A percentile compares a stretch with the other conserved stretches of the same genome.
Evolutionary conservation across 2,797 vertebrate genomes (phyloP).

Genomic region (Clarias platycephalus): DNA sequence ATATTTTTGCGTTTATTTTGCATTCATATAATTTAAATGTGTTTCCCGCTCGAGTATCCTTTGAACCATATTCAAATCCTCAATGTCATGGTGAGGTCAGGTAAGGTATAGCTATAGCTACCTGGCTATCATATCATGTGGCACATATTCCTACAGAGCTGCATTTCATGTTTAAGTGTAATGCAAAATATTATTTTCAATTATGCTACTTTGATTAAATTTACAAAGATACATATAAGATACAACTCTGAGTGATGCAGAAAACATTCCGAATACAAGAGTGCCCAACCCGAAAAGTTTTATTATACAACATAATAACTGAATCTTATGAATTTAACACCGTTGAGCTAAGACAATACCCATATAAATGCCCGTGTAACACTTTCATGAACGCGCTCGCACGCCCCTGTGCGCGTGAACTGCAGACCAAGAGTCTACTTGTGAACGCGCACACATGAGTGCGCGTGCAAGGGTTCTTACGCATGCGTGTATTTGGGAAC

Average conservation of each 20-base stretch:
- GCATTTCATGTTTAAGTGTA: not conserved
- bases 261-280: not conserved
- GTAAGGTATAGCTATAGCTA: not conserved
- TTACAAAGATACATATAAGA: not conserved
- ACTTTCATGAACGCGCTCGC: conserved; percentile 28
- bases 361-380: not conserved
- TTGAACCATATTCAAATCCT: not conserved
- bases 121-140: not conserved
- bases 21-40: not conserved
- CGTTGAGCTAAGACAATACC: conserved; percentile 30
- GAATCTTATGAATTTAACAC: not conserved
- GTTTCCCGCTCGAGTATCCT: not conserved
- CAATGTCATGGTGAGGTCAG: conserved; percentile 33
- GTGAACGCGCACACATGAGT: conserved; percentile 25
- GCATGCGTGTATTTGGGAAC: conserved; percentile 36
- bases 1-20: conserved; percentile 30
- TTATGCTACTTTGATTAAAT: not conserved
- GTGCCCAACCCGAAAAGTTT: not conserved
- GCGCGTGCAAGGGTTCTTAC: conserved; percentile 25
- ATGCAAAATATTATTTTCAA: not conserved
- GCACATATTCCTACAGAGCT: not conserved
- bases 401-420: conserved; percentile 37
- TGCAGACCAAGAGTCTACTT: conserved; percentile 16
- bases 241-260: no score
- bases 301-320: not conserved